These are phyloP conservation scores for Meiosimyza decipiens DNA, from an alignment of 2,888 invertebrate genomes.

Conservation along the genomic window DNA sequence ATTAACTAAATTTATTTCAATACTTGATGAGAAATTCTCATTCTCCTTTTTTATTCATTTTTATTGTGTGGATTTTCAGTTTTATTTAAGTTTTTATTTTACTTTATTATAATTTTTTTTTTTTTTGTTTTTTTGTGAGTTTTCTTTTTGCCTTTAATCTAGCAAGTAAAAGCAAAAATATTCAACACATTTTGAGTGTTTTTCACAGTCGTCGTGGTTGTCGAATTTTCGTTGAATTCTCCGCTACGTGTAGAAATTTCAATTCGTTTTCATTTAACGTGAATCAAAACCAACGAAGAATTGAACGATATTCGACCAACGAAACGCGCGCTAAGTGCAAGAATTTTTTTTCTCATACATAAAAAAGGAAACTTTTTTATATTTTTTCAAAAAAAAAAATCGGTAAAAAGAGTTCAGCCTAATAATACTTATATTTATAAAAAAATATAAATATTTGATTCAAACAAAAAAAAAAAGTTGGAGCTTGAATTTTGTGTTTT, in stretches of 20 bases:
- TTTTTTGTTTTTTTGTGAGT: not conserved
- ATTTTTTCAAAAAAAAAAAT: no score
- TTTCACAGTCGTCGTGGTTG: not conserved
- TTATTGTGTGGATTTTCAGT: not conserved
- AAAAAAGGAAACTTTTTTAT: no score
- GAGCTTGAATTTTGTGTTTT: not conserved
- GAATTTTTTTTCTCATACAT: no score
- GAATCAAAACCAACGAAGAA: constrained; percentile 40
- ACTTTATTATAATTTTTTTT: not conserved
- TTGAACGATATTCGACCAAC: constrained; percentile 52
- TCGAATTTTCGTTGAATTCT: constrained; percentile 5
- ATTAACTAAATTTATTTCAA: constrained; percentile 32
- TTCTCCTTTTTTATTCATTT: not conserved
- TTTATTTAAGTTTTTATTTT: constrained; percentile 3
- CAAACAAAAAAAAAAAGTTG: no score
- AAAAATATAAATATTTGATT: no score
- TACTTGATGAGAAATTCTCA: not conserved
- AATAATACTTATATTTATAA: no score
- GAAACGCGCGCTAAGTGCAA: constrained; percentile 45
- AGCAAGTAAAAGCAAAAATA: not conserved
- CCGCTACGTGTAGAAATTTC: constrained; percentile 2
- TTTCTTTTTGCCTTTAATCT: not conserved
- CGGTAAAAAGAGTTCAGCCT: no score
- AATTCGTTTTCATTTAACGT: constrained; percentile 20
- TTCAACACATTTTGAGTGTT: not conserved